Conservation (phyloP, 2,797 vertebrate species). For the Manis crassicaudata region DNA sequence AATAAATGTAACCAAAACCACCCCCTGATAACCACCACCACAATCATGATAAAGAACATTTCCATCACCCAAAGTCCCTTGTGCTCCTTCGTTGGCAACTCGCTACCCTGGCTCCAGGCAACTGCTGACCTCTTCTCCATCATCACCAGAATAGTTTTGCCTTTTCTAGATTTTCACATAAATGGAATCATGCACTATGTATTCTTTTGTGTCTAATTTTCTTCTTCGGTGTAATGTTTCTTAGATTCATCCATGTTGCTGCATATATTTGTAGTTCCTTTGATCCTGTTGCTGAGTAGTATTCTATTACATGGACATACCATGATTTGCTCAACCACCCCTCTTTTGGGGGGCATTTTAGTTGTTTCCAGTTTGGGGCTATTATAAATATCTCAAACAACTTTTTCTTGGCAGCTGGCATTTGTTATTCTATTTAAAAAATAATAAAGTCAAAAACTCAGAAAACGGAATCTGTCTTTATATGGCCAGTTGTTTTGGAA, state of each 20-base stretch:
- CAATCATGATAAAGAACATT: neutral
- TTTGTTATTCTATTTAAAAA: constrained; percentile 13
- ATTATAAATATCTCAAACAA: neutral
- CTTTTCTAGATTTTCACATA: neutral
- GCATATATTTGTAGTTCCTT: neutral
- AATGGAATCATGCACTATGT: neutral
- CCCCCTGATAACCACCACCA: neutral
- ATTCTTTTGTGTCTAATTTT: neutral
- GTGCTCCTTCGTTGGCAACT: neutral
- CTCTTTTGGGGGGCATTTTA: neutral
- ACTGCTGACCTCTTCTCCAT: neutral
- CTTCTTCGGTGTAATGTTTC: neutral
- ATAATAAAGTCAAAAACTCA: neutral
- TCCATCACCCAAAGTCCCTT: neutral
- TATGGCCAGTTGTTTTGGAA: neutral
- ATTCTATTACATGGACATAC: neutral
- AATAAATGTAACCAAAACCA: neutral
- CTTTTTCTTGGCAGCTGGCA: neutral
- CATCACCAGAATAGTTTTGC: neutral
- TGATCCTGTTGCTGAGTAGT: neutral
- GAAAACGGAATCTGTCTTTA: neutral
- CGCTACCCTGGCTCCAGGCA: neutral
- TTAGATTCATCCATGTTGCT: neutral
- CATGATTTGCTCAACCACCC: neutral
- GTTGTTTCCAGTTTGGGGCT: neutral